Percentiles rank a stretch among this genome's conserved stretches.
phyloP scores from a whole-genome alignment of 2,797 vertebrate species.

The Limosa lapponica region DNA sequence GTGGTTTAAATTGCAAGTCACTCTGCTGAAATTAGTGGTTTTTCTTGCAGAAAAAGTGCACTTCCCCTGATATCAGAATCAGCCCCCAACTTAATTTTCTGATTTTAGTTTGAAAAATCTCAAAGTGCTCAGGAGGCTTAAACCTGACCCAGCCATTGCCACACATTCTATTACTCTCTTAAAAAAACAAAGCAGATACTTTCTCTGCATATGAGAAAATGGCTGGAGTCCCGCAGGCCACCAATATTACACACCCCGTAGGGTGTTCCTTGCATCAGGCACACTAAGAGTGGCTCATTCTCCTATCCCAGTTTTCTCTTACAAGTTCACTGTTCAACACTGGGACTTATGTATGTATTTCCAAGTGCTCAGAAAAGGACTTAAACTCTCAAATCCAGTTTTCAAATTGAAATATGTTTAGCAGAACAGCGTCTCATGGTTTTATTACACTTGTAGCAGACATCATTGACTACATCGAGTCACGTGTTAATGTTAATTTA shows the following conservation, averaged over 20 bases:
- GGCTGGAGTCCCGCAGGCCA: background rate
- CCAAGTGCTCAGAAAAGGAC: background rate
- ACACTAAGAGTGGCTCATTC: background rate
- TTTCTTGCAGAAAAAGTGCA: background rate
- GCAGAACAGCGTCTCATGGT: background rate
- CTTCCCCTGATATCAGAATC: background rate
- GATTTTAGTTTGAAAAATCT: conserved; percentile 1
- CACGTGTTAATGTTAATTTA: background rate
- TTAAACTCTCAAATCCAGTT: background rate
- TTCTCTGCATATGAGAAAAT: background rate
- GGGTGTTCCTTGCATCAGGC: background rate
- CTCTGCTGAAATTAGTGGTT: background rate
- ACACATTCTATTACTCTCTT: background rate
- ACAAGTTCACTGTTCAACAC: background rate
- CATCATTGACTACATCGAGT: background rate
- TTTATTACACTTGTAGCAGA: background rate
- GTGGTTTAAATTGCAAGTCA: background rate
- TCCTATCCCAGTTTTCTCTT: background rate
- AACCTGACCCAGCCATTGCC: background rate
- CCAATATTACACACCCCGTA: background rate
- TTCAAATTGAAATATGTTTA: background rate
- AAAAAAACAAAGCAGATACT: background rate
- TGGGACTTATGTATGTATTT: accelerated
- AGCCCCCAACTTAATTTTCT: background rate
- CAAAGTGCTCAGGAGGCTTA: background rate